Conservation (phyloP, 2,888 invertebrate genomes). For the Amorpha juglandis region DNA sequence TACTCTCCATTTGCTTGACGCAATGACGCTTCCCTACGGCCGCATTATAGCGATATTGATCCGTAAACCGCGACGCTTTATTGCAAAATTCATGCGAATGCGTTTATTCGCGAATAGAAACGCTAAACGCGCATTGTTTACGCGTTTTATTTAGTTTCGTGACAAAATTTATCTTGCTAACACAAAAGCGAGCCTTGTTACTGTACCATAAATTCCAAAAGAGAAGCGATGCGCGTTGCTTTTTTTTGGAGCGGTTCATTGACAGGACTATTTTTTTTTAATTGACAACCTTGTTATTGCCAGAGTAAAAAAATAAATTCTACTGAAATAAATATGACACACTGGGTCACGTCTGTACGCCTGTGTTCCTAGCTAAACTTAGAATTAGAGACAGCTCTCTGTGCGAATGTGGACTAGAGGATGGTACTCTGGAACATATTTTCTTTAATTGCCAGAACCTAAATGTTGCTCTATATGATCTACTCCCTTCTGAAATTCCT, state of each 20-base stretch:
- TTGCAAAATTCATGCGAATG: conserved; percentile 54
- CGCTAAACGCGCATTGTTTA: conserved; percentile 74
- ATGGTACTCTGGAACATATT: no score
- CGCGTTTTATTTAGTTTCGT: conserved; percentile 69
- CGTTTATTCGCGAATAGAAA: conserved; percentile 48
- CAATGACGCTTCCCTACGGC: conserved; percentile 53
- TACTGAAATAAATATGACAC: background rate
- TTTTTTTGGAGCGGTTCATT: conserved; percentile 77
- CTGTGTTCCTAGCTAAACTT: no score
- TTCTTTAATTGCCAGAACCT: no score
- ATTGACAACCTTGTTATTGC: conserved; percentile 63
- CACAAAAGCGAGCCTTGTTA: conserved; percentile 84
- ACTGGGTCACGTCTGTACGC: no score
- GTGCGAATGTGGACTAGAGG: no score
- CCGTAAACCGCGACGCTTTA: conserved; percentile 52
- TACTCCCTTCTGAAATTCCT: no score
- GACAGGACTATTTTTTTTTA: conserved; percentile 70
- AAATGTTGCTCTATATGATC: no score
- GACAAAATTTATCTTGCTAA: conserved; percentile 64
- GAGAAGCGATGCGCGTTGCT: conserved; percentile 82
- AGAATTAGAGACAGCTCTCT: no score
- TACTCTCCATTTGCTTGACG: conserved; percentile 71
- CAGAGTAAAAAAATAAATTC: conserved; percentile 35
- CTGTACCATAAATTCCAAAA: conserved; percentile 84
- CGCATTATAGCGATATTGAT: conserved; percentile 72